These are phyloP conservation scores for Equus przewalskii DNA, from an alignment of 2,113 vertebrate genomes.

Conservation along the genomic window DNA sequence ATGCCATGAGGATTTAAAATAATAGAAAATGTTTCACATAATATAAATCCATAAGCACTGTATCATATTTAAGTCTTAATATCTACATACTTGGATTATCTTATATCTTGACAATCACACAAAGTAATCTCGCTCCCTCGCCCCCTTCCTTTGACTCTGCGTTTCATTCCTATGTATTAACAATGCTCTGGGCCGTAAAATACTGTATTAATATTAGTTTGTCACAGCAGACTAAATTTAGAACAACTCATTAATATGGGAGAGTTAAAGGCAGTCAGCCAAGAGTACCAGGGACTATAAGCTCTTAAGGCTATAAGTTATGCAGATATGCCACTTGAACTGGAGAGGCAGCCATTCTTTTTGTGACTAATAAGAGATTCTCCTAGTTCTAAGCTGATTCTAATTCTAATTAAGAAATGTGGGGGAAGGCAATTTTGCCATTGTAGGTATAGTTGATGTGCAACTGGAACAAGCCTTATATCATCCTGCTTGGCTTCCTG, in stretches of 20 bases:
- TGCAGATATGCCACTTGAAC: constrained; percentile 92
- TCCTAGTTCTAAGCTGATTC: constrained; percentile 87
- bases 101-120: constrained; percentile 92
- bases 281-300: constrained; percentile 88
- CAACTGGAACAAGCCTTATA: constrained; percentile 81
- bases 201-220: constrained; percentile 95
- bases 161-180: constrained; percentile 91
- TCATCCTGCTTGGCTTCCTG: constrained; percentile 79
- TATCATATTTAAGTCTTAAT: constrained; percentile 94
- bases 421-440: constrained; percentile 87
- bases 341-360: constrained; percentile 88
- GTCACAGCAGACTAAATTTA: constrained; percentile 93
- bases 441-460: constrained; percentile 82
- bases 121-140: constrained; percentile 88
- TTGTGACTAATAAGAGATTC: constrained; percentile 91
- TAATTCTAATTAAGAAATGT: constrained; percentile 92
- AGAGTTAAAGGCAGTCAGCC: constrained; percentile 91
- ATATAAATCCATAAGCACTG: constrained; percentile 92
- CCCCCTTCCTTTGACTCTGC: constrained; percentile 87
- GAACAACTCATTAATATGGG: constrained; percentile 93
- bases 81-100: constrained; percentile 93
- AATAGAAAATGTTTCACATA: constrained; percentile 94
- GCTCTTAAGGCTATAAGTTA: constrained; percentile 92
- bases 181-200: constrained; percentile 92
- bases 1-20: constrained; percentile 91